phyloP scores from a whole-genome alignment of 1,140 invertebrate genomes.

The Trissolcus basalis region DNA sequence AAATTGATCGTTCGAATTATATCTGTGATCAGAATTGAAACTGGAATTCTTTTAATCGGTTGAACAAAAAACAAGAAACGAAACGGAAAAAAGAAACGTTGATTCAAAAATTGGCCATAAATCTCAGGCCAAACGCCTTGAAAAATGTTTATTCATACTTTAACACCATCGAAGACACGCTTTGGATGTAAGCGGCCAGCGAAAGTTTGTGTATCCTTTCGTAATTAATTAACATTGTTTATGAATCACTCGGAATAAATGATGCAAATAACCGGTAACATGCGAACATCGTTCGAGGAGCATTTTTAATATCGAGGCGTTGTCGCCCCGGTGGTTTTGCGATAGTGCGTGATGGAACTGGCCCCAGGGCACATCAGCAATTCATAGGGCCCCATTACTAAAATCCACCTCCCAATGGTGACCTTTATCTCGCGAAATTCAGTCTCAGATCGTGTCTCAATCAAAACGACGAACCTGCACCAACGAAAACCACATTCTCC shows the following conservation, averaged over 20 bases:
- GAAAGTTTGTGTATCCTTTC: slow-evolving; percentile 10
- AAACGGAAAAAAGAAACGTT: neutral
- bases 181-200: slow-evolving; percentile 7
- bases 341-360: too few relatives aligned
- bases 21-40: too few relatives aligned
- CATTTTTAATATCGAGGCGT: slow-evolving; percentile 23
- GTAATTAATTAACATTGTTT: slow-evolving; percentile 46
- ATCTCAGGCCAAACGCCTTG: slow-evolving; percentile 19
- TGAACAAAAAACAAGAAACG: neutral
- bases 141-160: slow-evolving; percentile 34
- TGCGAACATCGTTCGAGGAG: slow-evolving; percentile 34
- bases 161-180: slow-evolving; percentile 19
- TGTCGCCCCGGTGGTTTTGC: neutral
- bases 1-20: slow-evolving; percentile 1
- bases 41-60: slow-evolving; percentile 1
- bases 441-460: slow-evolving; percentile 7
- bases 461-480: slow-evolving; percentile 17
- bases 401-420: too few relatives aligned
- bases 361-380: slow-evolving; percentile 28
- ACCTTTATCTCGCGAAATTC: too few relatives aligned
- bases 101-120: slow-evolving; percentile 20
- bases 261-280: slow-evolving; percentile 38
- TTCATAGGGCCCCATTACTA: slow-evolving; percentile 15
- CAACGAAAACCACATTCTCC: neutral
- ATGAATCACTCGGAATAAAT: slow-evolving; percentile 39